These are phyloP conservation scores for Pentalonia nigronervosa DNA, from an alignment of 1,140 invertebrate species.

Conservation along the genomic window DNA sequence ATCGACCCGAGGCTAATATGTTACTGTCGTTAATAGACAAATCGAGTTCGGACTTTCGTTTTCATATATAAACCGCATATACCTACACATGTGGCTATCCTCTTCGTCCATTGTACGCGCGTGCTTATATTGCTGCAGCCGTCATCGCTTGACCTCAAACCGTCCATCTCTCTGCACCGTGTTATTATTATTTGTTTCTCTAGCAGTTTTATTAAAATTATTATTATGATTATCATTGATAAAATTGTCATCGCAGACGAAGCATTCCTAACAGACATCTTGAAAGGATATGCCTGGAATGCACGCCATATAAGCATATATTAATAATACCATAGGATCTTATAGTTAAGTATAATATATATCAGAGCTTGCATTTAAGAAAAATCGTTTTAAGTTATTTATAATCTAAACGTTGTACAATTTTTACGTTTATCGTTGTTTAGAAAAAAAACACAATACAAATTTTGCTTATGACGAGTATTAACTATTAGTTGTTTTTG, in stretches of 20 bases:
- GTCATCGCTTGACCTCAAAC: slow-evolving; percentile 44
- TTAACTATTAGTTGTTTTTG: no score
- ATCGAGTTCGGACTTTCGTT: slow-evolving; percentile 26
- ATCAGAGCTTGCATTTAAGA: no score
- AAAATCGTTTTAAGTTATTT: no score
- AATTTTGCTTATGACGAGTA: no score
- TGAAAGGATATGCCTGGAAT: not conserved
- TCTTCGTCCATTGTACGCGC: not conserved
- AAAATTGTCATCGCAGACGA: not conserved
- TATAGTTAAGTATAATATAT: no score
- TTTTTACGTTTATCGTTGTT: no score
- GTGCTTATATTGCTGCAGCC: not conserved
- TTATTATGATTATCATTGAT: not conserved
- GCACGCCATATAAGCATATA: no score
- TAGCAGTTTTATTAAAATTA: not conserved
- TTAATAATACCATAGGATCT: no score
- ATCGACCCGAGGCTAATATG: not conserved
- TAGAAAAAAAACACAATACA: no score
- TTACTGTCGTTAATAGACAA: not conserved
- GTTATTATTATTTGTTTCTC: not conserved
- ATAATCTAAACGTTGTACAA: no score
- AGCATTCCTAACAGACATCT: not conserved
- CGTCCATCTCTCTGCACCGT: not conserved
- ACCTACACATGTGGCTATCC: not conserved
- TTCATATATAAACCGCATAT: not conserved